phyloP scores from a whole-genome alignment of 2,888 invertebrate genomes.

The Gastracanthus pulcherrimus region DNA sequence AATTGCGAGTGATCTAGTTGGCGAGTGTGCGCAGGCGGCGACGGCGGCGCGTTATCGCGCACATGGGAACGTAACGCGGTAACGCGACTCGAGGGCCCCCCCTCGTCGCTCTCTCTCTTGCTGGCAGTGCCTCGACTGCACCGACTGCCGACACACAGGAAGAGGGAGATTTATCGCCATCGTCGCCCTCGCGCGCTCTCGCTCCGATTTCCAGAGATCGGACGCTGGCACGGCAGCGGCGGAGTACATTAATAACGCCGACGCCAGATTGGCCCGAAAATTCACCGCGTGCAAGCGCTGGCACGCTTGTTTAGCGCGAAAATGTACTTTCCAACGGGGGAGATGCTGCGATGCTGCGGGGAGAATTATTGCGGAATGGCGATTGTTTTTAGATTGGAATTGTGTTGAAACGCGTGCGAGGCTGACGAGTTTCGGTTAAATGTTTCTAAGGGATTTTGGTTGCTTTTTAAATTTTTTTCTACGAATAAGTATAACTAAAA shows the following conservation, averaged over 20 bases:
- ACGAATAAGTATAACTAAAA: too few species aligned
- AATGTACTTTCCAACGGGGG: too few species aligned
- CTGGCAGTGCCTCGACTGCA: background rate
- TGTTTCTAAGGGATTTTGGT: too few species aligned
- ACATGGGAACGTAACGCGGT: constrained; percentile 49
- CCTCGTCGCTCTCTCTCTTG: constrained; percentile 3
- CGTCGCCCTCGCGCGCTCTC: constrained; percentile 2
- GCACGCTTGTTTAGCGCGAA: too few species aligned
- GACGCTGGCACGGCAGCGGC: background rate
- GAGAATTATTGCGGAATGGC: background rate
- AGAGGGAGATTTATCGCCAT: constrained; percentile 50
- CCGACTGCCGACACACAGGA: constrained; percentile 9
- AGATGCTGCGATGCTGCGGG: too few species aligned
- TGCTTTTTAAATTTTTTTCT: too few species aligned
- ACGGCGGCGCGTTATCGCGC: constrained; percentile 39
- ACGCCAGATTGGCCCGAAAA: background rate
- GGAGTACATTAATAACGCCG: background rate
- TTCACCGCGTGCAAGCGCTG: background rate
- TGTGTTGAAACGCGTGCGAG: too few species aligned
- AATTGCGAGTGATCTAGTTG: constrained; percentile 49
- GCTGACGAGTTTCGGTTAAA: too few species aligned
- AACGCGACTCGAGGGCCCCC: constrained; percentile 13
- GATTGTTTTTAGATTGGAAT: too few species aligned
- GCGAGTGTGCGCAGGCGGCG: background rate
- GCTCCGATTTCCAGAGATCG: constrained; percentile 10